phyloP scores from a whole-genome alignment of 37 sponge, comb jelly and placozoan genomes.

The Spongilla lacustris region DNA sequence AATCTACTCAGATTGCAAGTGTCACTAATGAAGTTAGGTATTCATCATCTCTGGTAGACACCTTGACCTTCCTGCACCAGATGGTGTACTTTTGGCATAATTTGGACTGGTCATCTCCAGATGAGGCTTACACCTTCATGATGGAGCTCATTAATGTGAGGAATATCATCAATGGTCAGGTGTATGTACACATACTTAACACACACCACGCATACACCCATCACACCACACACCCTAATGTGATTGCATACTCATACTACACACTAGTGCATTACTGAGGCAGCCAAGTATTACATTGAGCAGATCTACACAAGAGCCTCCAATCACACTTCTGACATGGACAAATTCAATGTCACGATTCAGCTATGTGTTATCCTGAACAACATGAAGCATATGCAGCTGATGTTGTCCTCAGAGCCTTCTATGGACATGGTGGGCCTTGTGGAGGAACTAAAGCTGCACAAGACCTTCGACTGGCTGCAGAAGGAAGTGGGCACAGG shows the following conservation, averaged over 20 bases:
- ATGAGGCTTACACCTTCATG: conserved; percentile 26
- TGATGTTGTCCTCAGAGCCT: neutral
- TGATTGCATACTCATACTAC: neutral
- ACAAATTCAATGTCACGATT: neutral
- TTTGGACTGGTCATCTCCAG: conserved; percentile 39
- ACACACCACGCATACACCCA: neutral
- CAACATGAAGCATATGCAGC: conserved; percentile 48
- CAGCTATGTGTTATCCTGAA: conserved; percentile 53
- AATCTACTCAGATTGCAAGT: neutral
- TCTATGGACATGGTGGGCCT: neutral
- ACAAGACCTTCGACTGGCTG: conserved; percentile 24
- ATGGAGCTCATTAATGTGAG: neutral
- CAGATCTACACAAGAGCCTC: neutral
- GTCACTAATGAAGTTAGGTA: conserved; percentile 19
- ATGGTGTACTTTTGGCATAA: conserved; percentile 38
- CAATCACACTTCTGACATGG: neutral
- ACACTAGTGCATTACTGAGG: neutral
- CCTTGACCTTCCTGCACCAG: conserved; percentile 30
- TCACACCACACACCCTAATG: neutral
- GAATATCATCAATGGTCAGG: too few relatives aligned
- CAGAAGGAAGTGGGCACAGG: conserved; percentile 8
- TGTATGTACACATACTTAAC: too few relatives aligned
- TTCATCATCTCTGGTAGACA: conserved; percentile 67
- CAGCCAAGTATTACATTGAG: neutral
- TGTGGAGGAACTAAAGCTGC: conserved; percentile 12